These are phyloP conservation scores for Microtus montanus DNA, from an alignment of 2,113 vertebrate species.

Conservation along the genomic window DNA sequence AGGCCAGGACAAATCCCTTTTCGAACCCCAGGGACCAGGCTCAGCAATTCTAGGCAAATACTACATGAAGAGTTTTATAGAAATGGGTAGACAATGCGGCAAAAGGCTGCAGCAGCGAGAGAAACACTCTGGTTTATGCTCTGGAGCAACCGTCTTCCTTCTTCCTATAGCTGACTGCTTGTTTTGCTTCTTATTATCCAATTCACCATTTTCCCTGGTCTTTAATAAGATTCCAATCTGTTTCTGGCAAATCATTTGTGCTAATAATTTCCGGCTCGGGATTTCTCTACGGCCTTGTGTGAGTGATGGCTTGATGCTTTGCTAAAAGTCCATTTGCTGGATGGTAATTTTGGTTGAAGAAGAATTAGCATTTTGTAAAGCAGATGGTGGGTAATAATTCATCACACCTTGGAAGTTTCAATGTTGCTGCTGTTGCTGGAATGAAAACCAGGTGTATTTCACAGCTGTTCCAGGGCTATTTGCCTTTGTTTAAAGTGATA, in stretches of 20 bases:
- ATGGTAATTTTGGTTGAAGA: constrained; percentile 71
- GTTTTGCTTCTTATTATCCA: constrained; percentile 65
- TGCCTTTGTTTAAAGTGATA: constrained; percentile 54
- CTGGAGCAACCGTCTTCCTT: constrained; percentile 43
- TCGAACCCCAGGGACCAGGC: not conserved
- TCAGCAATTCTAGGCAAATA: not conserved
- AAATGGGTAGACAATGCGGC: not conserved
- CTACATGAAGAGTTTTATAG: not conserved
- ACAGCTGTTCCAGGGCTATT: constrained; percentile 70
- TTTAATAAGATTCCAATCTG: constrained; percentile 75
- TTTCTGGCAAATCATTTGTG: constrained; percentile 70
- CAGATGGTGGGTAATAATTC: constrained; percentile 71
- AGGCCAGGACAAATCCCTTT: not conserved
- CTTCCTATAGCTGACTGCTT: constrained; percentile 44
- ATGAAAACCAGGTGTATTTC: constrained; percentile 70
- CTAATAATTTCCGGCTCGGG: constrained; percentile 78
- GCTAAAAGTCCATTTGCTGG: constrained; percentile 74
- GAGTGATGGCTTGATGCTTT: constrained; percentile 78
- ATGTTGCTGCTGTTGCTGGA: constrained; percentile 16
- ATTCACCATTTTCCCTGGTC: constrained; percentile 75
- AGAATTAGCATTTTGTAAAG: constrained; percentile 79
- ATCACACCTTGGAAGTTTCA: constrained; percentile 70
- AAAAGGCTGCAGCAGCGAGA: not conserved
- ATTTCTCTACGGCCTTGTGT: constrained; percentile 69
- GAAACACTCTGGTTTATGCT: not conserved